Base-by-base conservation (phyloP, 2,797 vertebrate genomes). In the Pachyuromys duprasi region DNA sequence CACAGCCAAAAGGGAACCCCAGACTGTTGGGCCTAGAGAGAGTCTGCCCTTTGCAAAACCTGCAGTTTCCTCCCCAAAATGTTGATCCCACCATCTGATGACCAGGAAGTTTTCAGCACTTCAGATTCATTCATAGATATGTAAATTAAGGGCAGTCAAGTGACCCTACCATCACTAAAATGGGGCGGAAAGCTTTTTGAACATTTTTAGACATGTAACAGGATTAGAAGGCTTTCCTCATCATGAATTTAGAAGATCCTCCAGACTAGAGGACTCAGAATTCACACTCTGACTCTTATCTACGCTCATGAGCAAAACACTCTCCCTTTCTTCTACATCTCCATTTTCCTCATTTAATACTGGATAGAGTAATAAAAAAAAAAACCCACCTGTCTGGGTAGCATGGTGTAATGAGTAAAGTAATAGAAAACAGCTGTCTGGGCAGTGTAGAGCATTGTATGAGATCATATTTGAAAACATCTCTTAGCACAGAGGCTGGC, bases 31-130 rank as follows among this genome's bases (percentile, higher is more conserved):
- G 18, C 36, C 7, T 18, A 31, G 33, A 65, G 11, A 55, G 33
- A 72, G 11, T 2, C 22, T 1, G 20, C 0, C 0, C 17, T 42
- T 28, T 62, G 9, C 2, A 76, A 53, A 13, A 20, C 0, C n/a
- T 24, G 55, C 2, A 8, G 2, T 33, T 33, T 5, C 12, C 31
- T 31, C 20, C 18, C 42, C 31, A 18, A 33, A 60, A 62, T 33
- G 12, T 14, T 88, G 67, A 60, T 53, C 18, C 36, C 14, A 76
- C 1, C 17, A 17, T 33, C 12, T 8, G 55, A 57, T 28, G 2
- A 45, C 5, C 53, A 28, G 0, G 7, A 7, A 33, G 18, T 9
- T 17, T 72, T 93, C 0, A 39, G 18, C 17, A 14, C 24, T 80
- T 57, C 24, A 60, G 11, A 14, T 53, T 62, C 33, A 42, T 36